Base-by-base conservation (phyloP, 2,888 invertebrate species). In the Cheilosia variabilis region DNA sequence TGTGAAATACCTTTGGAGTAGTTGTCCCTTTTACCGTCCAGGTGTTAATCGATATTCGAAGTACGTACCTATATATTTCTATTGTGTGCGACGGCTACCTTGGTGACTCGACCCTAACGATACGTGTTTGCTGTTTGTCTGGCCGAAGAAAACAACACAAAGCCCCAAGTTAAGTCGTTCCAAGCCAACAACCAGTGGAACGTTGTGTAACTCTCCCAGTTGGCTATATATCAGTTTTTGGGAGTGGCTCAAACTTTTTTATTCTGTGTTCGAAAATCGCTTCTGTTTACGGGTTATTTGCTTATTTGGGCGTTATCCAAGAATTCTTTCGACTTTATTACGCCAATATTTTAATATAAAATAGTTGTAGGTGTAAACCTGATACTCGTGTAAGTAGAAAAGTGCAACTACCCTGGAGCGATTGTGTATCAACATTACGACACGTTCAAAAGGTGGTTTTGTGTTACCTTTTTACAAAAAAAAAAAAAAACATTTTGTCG, bases 21-120 rank as follows among this genome's bases (percentile, higher is more conserved):
- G 47, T 24, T 34, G 55, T 31, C 15, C 69, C 60, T 34, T 34
- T 34, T 9, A 13, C 27, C 31, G 45, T 41, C 76, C 86, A 86
- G 86, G 86, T 86, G 86, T 86, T 72, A 77, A 86, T 86, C 86
- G 72, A 86, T 86, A 86, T 86, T 86, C 81, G 72, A 77, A 81
- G 76, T 86, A 77, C 62, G 76, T 52, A n/a, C n/a, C n/a, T n/a
- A 52, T 24, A 13, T 4, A 15, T 81, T 81, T 55, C 37, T 60
- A 22, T 63, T 52, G 41, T 75, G 22, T 37, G 19, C 52, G 24
- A 72, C 68, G 4, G 75, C 34, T 86, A 81, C 86, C 86, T 72
- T 81, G 72, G 86, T 81, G 86, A 86, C 63, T 68, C 66, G 81
- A 80, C 60, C 62, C 50, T 41, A 73, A 52, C 66, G 19, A 58